Evolutionary conservation across 2,888 invertebrate genomes (phyloP).

Genomic region (Patella ulyssiponensis): DNA sequence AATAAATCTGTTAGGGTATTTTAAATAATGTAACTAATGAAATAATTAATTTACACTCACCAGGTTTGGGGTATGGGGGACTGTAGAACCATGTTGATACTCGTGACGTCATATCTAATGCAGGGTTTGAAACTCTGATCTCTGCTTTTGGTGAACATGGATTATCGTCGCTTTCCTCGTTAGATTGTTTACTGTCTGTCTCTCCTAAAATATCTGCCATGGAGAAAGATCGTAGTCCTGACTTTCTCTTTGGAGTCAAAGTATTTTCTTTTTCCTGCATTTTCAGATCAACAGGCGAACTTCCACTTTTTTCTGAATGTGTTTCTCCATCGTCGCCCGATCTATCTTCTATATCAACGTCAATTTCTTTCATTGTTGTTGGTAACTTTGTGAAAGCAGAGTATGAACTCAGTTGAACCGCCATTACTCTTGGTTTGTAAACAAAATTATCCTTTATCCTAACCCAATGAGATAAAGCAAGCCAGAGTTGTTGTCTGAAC

Average conservation of each 20-base stretch:
- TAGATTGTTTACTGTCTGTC: background rate
- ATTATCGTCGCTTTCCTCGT: background rate
- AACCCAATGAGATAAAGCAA: too few relatives aligned
- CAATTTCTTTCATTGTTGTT: background rate
- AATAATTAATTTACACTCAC: background rate
- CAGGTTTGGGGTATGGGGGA: constrained; percentile 1
- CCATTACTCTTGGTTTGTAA: background rate
- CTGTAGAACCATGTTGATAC: constrained; percentile 2
- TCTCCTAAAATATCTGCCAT: constrained; percentile 9
- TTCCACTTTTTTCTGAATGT: background rate
- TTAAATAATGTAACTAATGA: too few relatives aligned
- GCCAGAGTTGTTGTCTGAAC: too few relatives aligned
- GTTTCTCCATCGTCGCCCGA: background rate
- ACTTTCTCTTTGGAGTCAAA: background rate
- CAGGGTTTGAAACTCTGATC: background rate
- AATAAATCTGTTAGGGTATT: too few relatives aligned
- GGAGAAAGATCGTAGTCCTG: background rate
- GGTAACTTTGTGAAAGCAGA: constrained; percentile 2
- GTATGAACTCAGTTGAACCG: background rate
- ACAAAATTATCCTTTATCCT: too few relatives aligned
- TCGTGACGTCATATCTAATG: background rate
- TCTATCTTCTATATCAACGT: background rate
- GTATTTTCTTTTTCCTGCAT: constrained; percentile 6
- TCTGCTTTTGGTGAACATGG: background rate
- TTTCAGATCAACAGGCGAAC: background rate